Evolutionary conservation across 2,113 vertebrate species (phyloP), one percentile per base, ranked within the genome.

Genomic region (Apodemus sylvaticus): DNA sequence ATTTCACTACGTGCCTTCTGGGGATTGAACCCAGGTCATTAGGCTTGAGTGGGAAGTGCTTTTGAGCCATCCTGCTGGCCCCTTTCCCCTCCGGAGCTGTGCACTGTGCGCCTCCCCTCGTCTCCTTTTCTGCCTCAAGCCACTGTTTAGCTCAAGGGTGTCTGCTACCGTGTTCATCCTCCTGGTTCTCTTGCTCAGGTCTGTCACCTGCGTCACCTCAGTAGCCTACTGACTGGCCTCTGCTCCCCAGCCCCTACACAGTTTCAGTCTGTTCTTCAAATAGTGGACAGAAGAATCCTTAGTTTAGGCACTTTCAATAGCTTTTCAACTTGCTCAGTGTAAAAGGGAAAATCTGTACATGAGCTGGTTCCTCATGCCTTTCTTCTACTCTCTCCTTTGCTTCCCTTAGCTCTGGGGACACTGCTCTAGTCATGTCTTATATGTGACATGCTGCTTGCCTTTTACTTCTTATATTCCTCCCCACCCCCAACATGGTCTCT

Each of bases 371-470:
- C 55, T 92, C 36, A 11, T 85, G 7, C 62, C 66, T 91, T 45
- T 70, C 34, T 87, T 60, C 36, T 34, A 3, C 24, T 14, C 19
- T 62, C n/a, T 10, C 17, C 11, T 48, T 29, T 51, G 4, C 2
- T 71, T 83, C 53, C 24, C 22, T 91, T 81, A 62, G 81, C n/a
- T 94, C 96, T 51, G 26, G 66, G 81, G 58, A 92, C 89, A 58
- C 2, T 39, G 70, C 48, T 29, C n/a, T 85, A 3, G 0, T 34
- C 24, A 7, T 55, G 82, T 95, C 78, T 94, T 24, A 13, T 24
- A 22, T 73, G 45, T 66, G 51, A 68, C 31, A 45, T 53, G 7
- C 26, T 86, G 55, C 60, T 66, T 95, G 66, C n/a, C 48, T 87
- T 68, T 53, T 53, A 24, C 5, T 71, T n/a, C 7, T 48, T 86